These are phyloP conservation scores for Bombus impatiens DNA, from an alignment of 1,140 invertebrate genomes.

Conservation along the genomic window DNA sequence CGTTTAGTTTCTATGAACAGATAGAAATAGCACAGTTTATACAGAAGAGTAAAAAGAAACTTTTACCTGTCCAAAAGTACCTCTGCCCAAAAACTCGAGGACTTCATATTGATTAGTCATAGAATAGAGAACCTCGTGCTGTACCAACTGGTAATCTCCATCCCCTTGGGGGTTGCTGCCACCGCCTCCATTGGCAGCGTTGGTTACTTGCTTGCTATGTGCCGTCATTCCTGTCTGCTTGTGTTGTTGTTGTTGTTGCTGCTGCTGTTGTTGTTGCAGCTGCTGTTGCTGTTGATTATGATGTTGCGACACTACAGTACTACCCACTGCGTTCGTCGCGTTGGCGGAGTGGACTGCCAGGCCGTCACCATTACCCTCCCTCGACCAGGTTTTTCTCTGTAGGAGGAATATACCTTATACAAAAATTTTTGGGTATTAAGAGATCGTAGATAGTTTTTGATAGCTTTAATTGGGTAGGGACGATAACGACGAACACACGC, in stretches of 20 bases:
- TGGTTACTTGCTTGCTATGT: constrained; percentile 86
- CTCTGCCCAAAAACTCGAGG: constrained; percentile 98
- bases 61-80: constrained; percentile 96
- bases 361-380: constrained; percentile 85
- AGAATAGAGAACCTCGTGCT: constrained; percentile 98
- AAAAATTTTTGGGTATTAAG: constrained; percentile 64
- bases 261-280: constrained; percentile 72
- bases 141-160: constrained; percentile 98
- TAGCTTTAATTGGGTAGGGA: constrained; percentile 23
- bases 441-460: constrained; percentile 27
- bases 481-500: constrained; percentile 2
- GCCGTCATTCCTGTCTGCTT: constrained; percentile 86
- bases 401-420: constrained; percentile 67
- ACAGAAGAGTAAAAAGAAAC: not conserved
- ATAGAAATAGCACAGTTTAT: not conserved
- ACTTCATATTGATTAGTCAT: constrained; percentile 97
- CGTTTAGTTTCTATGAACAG: not conserved
- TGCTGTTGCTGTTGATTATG: constrained; percentile 74
- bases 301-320: constrained; percentile 76
- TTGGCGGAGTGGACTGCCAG: constrained; percentile 78
- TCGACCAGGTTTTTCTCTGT: constrained; percentile 86
- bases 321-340: constrained; percentile 74
- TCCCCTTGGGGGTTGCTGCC: constrained; percentile 90
- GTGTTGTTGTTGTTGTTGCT: constrained; percentile 74
- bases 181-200: constrained; percentile 82